A percentile compares a stretch with the other conserved stretches of the same genome.
Conservation (phyloP, 2,888 invertebrate species). For the Chloromyia formosa region DNA sequence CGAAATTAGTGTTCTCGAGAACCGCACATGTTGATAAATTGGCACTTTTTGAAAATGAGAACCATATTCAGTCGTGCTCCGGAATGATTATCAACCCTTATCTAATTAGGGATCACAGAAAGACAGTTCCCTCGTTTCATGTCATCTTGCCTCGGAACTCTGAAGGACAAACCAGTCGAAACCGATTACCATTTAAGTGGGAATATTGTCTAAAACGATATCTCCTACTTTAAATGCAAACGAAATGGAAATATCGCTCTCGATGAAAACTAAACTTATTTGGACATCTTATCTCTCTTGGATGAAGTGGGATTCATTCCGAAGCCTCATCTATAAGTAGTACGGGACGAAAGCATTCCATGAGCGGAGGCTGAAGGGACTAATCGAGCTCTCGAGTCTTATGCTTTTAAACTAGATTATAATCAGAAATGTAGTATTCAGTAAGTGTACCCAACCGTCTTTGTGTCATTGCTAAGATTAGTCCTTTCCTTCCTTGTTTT, state of each 20-base stretch:
- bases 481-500: slow-evolving; percentile 16
- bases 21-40: too few relatives aligned
- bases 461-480: slow-evolving; percentile 35
- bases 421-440: slow-evolving; percentile 31
- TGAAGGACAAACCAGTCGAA: not conserved
- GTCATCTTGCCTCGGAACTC: slow-evolving; percentile 2
- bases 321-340: not conserved
- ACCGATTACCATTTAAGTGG: slow-evolving; percentile 17
- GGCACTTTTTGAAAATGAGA: too few relatives aligned
- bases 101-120: slow-evolving; percentile 30
- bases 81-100: slow-evolving; percentile 39
- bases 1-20: too few relatives aligned
- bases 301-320: not conserved
- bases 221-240: slow-evolving; percentile 14
- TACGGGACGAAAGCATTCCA: too few relatives aligned
- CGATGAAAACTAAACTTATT: slow-evolving; percentile 9
- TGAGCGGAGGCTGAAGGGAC: too few relatives aligned
- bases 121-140: not conserved
- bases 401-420: slow-evolving; percentile 28
- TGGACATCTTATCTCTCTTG: slow-evolving; percentile 4
- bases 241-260: not conserved
- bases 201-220: slow-evolving; percentile 31
- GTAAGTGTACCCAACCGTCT: slow-evolving; percentile 1
- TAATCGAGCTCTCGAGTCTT: slow-evolving; percentile 11
- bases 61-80: not conserved